Evolutionary conservation across 2,888 invertebrate species (phyloP).

Genomic region (Podabrus alpinus): DNA sequence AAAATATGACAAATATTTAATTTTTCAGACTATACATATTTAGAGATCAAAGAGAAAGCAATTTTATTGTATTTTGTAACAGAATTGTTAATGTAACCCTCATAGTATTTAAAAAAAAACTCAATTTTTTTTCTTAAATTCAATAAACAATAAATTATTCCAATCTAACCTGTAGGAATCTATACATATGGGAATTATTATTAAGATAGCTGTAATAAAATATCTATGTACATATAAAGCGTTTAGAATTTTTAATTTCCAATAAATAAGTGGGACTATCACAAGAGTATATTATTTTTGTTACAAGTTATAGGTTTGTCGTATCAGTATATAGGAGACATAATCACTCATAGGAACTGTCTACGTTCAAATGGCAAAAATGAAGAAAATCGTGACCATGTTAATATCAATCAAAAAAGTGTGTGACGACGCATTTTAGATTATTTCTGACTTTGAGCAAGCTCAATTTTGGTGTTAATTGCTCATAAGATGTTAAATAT

Average conservation of each 20-base stretch:
- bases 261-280: background rate
- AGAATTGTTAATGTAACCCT: background rate
- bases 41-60: conserved; percentile 13
- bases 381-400: background rate
- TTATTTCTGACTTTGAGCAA: background rate
- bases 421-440: background rate
- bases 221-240: background rate
- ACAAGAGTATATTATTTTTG: background rate
- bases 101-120: background rate
- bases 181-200: no score
- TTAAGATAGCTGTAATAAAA: no score
- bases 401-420: background rate
- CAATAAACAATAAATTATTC: no score
- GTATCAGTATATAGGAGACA: background rate
- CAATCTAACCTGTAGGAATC: no score
- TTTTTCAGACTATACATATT: conserved; percentile 3
- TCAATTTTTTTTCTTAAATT: background rate
- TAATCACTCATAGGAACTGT: background rate
- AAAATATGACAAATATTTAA: conserved; percentile 15
- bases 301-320: background rate
- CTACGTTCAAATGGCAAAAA: background rate
- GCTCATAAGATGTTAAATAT: background rate
- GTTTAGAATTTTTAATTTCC: background rate
- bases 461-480: background rate
- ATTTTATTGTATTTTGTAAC: background rate